Conservation (phyloP, 2,888 invertebrate species). For the Epiblema foenella region DNA sequence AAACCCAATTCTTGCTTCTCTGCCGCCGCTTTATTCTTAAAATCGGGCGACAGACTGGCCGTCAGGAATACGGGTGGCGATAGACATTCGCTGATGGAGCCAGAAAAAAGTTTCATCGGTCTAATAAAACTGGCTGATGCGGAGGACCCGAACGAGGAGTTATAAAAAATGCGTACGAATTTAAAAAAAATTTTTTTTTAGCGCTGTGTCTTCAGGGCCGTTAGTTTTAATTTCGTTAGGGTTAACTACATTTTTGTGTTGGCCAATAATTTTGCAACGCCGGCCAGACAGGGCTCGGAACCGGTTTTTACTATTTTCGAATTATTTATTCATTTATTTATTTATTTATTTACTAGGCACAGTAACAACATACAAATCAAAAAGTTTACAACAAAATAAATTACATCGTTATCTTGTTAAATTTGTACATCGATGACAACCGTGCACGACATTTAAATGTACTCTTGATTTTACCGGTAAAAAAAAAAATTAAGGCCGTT, state of each 20-base stretch:
- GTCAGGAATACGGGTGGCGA: conserved; percentile 89
- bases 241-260: conserved; percentile 28
- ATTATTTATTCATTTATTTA: too few species aligned
- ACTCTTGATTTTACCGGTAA: too few species aligned
- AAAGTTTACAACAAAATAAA: too few species aligned
- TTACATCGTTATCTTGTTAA: too few species aligned
- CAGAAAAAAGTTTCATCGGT: conserved; percentile 93
- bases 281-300: too few species aligned
- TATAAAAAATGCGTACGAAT: conserved; percentile 54
- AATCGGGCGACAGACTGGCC: conserved; percentile 87
- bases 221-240: conserved; percentile 29
- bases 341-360: too few species aligned
- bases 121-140: conserved; percentile 89
- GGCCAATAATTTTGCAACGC: conserved; percentile 40
- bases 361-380: too few species aligned
- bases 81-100: conserved; percentile 88
- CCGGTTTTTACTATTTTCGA: too few species aligned
- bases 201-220: conserved; percentile 33
- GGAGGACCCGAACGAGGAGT: conserved; percentile 69
- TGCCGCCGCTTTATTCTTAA: conserved; percentile 87
- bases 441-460: too few species aligned
- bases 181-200: conserved; percentile 29
- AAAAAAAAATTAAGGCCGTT: too few species aligned
- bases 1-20: conserved; percentile 91
- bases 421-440: too few species aligned